Base-by-base conservation (phyloP, 2,113 vertebrate species). In the Aix galericulata region DNA sequence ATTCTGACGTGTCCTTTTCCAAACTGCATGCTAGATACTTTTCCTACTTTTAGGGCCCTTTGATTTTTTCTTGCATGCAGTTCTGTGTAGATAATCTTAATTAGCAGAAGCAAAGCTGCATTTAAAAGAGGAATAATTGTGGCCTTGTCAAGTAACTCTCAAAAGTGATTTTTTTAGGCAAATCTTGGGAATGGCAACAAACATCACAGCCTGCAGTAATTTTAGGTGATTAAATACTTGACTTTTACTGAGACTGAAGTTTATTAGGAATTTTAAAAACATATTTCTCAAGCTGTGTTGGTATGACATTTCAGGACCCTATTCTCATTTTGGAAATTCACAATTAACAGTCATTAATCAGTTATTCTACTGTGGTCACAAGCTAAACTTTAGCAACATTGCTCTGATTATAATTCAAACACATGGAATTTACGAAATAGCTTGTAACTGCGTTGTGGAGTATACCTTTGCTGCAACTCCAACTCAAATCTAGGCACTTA, bases 211-310 rank as follows among this genome's bases (percentile, higher is more conserved):
- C 40, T 48, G 59, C 9, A 5, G 67, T 74, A 18, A 67, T 87
- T 88, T 89, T n/a, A 68, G 62, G 29, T 82, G 48, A 94, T 80
- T 91, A 91, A 79, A 88, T 68, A 88, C 89, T 95, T 93, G 89
- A 88, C 63, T 95, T 96, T 96, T 94, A 82, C 62, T 48, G 6
- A 92, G 56, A 58, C 15, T 62, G 7, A 89, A 44, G 68, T 83
- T 66, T 76, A 75, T 11, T 91, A 31, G 15, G 29, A 17, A 79
- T 88, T 88, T 77, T 13, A 42, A 78, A 75, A 79, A 73, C 31
- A 17, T 3, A 16, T 42, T 82, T 95, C 80, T 81, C 63, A 74
- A 46, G 46, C 48, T 62, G 13, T 13, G 11, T 14, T 17, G 18
- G 64, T 44, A 34, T 59, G 91, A 88, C 52, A 92, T 82, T 97